phyloP scores from a whole-genome alignment of 2,797 vertebrate genomes.

The Aeoliscus strigatus region DNA sequence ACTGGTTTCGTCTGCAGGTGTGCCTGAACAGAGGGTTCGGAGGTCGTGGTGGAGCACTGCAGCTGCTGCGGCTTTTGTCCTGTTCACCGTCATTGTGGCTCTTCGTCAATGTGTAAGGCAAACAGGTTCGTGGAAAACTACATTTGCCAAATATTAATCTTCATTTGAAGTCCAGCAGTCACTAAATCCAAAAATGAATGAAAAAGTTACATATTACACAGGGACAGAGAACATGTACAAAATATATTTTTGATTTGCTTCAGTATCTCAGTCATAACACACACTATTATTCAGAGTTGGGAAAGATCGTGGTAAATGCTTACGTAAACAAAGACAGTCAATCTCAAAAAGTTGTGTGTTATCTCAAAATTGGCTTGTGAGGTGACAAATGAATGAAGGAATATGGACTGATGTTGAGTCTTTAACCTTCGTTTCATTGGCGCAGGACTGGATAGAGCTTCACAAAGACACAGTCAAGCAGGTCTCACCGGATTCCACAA shows the following conservation, averaged over 20 bases:
- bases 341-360: no score
- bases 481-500: slow-evolving; percentile 21
- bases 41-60: slow-evolving; percentile 74
- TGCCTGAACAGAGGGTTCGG: slow-evolving; percentile 43
- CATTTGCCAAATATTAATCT: not conserved
- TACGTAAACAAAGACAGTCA: no score
- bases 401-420: not conserved
- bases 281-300: no score
- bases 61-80: slow-evolving; percentile 67
- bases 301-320: no score
- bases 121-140: slow-evolving; percentile 52
- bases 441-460: slow-evolving; percentile 31
- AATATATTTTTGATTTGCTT: no score
- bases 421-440: not conserved
- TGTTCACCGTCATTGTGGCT: slow-evolving; percentile 59
- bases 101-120: slow-evolving; percentile 61
- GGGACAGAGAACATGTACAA: no score
- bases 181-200: no score
- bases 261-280: no score
- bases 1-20: slow-evolving; percentile 45
- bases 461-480: slow-evolving; percentile 45
- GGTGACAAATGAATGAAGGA: no score
- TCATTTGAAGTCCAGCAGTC: no score
- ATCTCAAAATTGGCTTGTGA: no score
- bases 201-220: no score